phyloP scores from a whole-genome alignment of 2,797 vertebrate species.

The Pipistrellus kuhlii region DNA sequence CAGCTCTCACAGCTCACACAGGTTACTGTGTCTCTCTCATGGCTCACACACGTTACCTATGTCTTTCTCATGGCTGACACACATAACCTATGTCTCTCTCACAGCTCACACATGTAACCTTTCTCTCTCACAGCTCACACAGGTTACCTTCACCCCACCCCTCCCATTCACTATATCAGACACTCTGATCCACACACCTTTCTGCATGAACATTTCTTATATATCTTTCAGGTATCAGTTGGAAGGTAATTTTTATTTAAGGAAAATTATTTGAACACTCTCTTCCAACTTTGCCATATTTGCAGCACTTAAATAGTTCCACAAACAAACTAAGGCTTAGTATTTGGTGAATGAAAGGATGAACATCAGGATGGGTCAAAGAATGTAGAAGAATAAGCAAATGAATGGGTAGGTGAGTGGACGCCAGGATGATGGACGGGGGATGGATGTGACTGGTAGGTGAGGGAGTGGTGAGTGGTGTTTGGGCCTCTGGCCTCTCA shows the following conservation, averaged over 20 bases:
- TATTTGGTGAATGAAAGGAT: conserved; percentile 33
- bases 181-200: too few species aligned
- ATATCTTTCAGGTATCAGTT: not conserved
- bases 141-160: too few species aligned
- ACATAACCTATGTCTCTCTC: too few species aligned
- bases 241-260: not conserved
- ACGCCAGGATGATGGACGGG: too few species aligned
- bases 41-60: too few species aligned
- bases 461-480: not conserved
- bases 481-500: not conserved
- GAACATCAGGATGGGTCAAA: not conserved
- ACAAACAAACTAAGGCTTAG: not conserved
- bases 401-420: not conserved
- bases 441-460: too few species aligned
- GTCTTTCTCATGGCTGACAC: too few species aligned
- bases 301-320: not conserved
- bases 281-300: conserved; percentile 10
- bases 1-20: too few species aligned
- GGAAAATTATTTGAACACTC: not conserved
- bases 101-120: too few species aligned
- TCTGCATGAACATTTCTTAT: not conserved
- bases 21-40: too few species aligned
- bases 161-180: not conserved
- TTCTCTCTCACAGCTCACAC: too few species aligned
- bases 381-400: not conserved